Evolutionary conservation across 2,888 invertebrate species (phyloP), one percentile per base, ranked within the genome.

Genomic region (Bugulina stolonifera): DNA sequence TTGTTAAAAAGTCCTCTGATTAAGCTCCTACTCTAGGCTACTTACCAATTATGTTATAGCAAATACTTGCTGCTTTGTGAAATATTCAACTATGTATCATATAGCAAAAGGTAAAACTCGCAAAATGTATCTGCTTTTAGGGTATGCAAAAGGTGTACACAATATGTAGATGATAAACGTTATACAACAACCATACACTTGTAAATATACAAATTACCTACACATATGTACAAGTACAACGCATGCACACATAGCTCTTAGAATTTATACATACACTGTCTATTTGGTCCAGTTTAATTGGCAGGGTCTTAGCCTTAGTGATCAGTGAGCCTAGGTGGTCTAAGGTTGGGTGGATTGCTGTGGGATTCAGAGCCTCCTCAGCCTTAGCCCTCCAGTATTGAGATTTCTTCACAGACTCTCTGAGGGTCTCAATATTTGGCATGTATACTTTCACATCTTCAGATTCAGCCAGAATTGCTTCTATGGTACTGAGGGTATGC

Each of bases 301-400:
- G 91, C 75, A 94, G 90, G 73, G 88, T 89, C 58, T 89, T 87
- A 0, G 92, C 94, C 76, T 90, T 90, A 73, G 89, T 89, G n/a
- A 93, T 91, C 57, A 94, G 85, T 69, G 89, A 89, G 81, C 94
- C 93, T 72, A 95, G 87, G 22, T 91, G 90, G 83, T 93, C 92
- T 83, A 92, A 89, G 84, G 94, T 94, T 0, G 94, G 93, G 82
- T 91, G 92, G 76, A 91, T 89, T 76, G 81, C 81, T 0, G 80
- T 80, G 71, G 64, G 27, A 14, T 64, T 64, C 25, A 64, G 81
- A 29, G 83, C 77, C 23, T 77, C 72, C 71, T 81, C 81, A 2
- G 88, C 86, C 77, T 85, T 86, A 23, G 79, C 76, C 27, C 89
- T 87, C 93, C 93, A 93, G 77, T 91, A 91, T 76, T 88, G 88